Percentiles rank a stretch among this genome's conserved stretches.
Evolutionary conservation across 37 sponge, comb jelly and placozoan species (phyloP).

Genomic region (Diacarnus erythraeanus): DNA sequence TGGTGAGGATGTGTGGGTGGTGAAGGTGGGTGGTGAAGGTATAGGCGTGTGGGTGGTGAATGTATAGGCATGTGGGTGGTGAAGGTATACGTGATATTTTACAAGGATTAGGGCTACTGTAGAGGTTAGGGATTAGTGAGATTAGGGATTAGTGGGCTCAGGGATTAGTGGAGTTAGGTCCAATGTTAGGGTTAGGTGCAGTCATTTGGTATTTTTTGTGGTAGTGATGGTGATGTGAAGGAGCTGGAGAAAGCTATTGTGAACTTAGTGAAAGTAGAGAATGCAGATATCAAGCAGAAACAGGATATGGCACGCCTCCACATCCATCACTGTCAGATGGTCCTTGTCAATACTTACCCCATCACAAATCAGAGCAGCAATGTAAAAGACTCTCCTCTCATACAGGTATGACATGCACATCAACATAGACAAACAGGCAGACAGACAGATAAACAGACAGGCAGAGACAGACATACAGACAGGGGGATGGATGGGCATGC

Average conservation of each 20-base stretch:
- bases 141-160: too few species aligned
- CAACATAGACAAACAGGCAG: background rate
- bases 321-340: slow-evolving; percentile 67
- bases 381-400: slow-evolving; percentile 57
- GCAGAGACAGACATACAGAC: too few species aligned
- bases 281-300: slow-evolving; percentile 61
- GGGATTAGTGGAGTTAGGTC: too few species aligned
- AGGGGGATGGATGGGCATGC: background rate
- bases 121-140: background rate
- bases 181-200: too few species aligned
- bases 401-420: slow-evolving; percentile 11
- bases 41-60: background rate
- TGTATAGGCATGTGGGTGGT: too few species aligned
- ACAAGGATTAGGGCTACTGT: background rate
- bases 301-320: slow-evolving; percentile 58
- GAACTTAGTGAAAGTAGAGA: slow-evolving; percentile 52
- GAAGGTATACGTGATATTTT: too few species aligned
- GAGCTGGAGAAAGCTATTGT: slow-evolving; percentile 59
- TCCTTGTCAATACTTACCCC: slow-evolving; percentile 54
- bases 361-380: background rate
- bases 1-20: background rate
- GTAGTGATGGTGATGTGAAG: slow-evolving; percentile 51
- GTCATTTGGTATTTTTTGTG: background rate
- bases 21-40: background rate
- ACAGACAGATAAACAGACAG: too few species aligned